Evolutionary conservation across 2,797 vertebrate species (phyloP).

Genomic region (Malurus splendens): DNA sequence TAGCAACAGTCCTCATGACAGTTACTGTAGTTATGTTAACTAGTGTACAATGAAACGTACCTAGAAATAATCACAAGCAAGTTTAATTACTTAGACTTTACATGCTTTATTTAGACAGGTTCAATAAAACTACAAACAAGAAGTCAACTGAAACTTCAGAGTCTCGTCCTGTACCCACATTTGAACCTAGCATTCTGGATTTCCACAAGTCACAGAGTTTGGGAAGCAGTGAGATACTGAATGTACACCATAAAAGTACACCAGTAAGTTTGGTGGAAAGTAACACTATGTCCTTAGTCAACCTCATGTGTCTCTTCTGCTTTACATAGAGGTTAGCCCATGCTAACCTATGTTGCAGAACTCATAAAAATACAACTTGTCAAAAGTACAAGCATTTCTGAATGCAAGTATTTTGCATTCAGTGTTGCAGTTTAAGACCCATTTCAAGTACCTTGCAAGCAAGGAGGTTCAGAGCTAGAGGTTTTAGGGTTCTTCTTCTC

Average conservation of each 20-base stretch:
- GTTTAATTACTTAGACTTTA: not conserved
- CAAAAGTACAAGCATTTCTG: not conserved
- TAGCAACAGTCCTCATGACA: not conserved
- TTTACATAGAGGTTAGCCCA: conserved; percentile 28
- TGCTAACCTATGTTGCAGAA: not conserved
- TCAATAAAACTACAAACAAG: conserved; percentile 47
- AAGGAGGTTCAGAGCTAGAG: not conserved
- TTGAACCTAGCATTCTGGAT: conserved; percentile 81
- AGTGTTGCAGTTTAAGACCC: not conserved
- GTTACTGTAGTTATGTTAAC: not conserved
- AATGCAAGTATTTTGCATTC: not conserved
- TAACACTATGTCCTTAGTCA: not conserved
- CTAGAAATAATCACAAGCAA: not conserved
- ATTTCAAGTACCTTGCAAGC: not conserved
- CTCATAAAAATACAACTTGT: not conserved
- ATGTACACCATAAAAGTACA: conserved; percentile 15
- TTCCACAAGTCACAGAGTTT: conserved; percentile 74
- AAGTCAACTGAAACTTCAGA: conserved; percentile 43
- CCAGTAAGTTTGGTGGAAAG: not conserved
- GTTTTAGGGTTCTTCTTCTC: not conserved
- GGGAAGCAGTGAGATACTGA: not conserved
- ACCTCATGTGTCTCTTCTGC: not conserved
- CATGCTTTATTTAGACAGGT: conserved; percentile 48
- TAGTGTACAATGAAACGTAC: not conserved
- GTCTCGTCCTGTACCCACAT: conserved; percentile 35